Percentiles rank a stretch among this genome's conserved stretches.
Conservation (phyloP, 2,888 invertebrate genomes). For the Pandemis corylana region DNA sequence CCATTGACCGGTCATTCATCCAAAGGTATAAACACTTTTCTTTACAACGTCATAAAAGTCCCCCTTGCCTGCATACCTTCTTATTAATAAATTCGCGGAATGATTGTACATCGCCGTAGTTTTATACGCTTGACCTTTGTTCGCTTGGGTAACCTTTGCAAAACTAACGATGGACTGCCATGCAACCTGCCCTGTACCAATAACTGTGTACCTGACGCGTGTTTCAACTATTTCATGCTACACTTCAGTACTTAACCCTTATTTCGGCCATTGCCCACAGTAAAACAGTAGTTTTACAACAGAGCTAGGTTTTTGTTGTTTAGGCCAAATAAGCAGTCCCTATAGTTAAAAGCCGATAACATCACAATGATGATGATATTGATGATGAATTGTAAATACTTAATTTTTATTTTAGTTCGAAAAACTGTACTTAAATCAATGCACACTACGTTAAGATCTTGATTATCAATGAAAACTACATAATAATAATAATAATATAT, state of each 20-base stretch:
- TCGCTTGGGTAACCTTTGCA: constrained; percentile 33
- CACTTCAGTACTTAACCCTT: background rate
- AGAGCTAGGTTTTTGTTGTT: background rate
- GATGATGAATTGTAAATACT: too few species aligned
- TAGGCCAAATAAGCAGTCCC: too few species aligned
- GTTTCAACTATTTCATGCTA: background rate
- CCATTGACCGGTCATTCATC: background rate
- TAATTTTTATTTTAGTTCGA: too few species aligned
- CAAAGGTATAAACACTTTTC: background rate
- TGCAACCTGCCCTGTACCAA: constrained; percentile 15
- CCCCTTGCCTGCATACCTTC: constrained; percentile 5
- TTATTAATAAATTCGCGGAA: constrained; percentile 42
- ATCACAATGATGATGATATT: too few species aligned
- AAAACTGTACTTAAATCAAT: too few species aligned
- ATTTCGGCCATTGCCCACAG: background rate
- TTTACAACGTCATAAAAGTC: background rate
- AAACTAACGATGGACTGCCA: constrained; percentile 26
- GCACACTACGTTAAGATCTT: too few species aligned
- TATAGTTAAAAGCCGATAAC: too few species aligned
- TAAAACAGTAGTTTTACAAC: background rate
- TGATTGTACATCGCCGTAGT: constrained; percentile 20
- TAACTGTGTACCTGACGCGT: constrained; percentile 2
- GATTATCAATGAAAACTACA: too few species aligned
- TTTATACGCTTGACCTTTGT: constrained; percentile 38
- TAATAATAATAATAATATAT: too few species aligned